Conservation (phyloP, 2,797 vertebrate species). For the Girardinus metallicus region DNA sequence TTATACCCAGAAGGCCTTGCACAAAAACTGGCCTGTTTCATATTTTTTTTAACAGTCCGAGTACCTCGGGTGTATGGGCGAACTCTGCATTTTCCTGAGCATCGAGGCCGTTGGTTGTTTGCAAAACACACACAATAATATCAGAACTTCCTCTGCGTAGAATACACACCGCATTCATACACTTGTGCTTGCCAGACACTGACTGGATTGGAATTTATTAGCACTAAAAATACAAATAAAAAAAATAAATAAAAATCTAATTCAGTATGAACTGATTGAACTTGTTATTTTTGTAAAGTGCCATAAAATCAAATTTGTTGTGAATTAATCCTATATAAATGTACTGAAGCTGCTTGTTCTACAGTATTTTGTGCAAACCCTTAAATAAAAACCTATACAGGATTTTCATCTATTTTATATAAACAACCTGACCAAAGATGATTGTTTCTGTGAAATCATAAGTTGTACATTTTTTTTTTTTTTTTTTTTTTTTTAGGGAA, state of each 20-base stretch:
- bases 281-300: neutral
- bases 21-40: neutral
- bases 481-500: neutral
- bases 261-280: neutral
- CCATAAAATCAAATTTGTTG: neutral
- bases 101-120: neutral
- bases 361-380: neutral
- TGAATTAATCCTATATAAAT: neutral
- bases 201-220: neutral
- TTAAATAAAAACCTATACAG: neutral
- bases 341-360: neutral
- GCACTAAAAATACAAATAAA: neutral
- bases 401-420: too few species aligned
- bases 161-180: neutral
- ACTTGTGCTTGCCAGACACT: neutral
- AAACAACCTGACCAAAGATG: neutral
- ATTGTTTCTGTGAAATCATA: neutral
- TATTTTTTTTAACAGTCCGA: neutral
- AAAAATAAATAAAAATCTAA: neutral
- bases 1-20: slow-evolving; percentile 12
- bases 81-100: neutral
- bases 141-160: neutral
- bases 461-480: too few species aligned
- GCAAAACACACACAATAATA: neutral
- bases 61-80: neutral